A percentile compares a stretch with the other conserved stretches of the same genome.
These are phyloP conservation scores for Malachius bipustulatus DNA, from an alignment of 2,888 invertebrate species.

Conservation along the genomic window DNA sequence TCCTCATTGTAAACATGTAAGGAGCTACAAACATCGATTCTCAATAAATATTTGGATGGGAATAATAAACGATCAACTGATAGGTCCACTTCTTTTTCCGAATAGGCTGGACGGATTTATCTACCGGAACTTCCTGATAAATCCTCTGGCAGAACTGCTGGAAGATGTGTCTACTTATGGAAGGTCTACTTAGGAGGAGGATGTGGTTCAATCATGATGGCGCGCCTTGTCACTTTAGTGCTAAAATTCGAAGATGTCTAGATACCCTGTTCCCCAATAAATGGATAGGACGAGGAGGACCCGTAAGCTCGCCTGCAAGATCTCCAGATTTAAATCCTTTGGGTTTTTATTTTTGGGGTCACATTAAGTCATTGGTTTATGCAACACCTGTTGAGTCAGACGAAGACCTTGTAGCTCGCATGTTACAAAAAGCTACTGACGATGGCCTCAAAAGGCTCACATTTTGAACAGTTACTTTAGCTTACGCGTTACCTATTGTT, in stretches of 20 bases:
- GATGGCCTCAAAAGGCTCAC: no score
- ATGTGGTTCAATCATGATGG: neutral
- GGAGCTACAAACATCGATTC: neutral
- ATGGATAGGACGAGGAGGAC: no score
- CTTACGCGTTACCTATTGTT: no score
- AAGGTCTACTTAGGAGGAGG: neutral
- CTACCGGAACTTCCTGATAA: constrained; percentile 1
- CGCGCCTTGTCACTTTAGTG: neutral
- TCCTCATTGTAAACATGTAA: neutral
- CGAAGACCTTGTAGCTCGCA: no score
- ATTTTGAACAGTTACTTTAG: no score
- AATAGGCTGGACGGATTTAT: neutral
- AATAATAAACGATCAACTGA: neutral
- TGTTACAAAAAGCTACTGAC: no score
- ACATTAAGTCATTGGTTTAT: neutral
- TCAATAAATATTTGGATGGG: neutral
- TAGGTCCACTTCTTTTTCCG: neutral
- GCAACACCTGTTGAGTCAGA: neutral
- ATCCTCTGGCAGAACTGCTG: neutral
- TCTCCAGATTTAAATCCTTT: neutral
- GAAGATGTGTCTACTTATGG: neutral
- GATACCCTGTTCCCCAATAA: neutral
- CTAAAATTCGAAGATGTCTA: neutral
- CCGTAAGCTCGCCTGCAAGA: neutral
- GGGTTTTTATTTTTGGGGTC: constrained; percentile 3